phyloP scores from a whole-genome alignment of 35 echinoderm and acorn worm species.

The Heliocidaris tuberculata region DNA sequence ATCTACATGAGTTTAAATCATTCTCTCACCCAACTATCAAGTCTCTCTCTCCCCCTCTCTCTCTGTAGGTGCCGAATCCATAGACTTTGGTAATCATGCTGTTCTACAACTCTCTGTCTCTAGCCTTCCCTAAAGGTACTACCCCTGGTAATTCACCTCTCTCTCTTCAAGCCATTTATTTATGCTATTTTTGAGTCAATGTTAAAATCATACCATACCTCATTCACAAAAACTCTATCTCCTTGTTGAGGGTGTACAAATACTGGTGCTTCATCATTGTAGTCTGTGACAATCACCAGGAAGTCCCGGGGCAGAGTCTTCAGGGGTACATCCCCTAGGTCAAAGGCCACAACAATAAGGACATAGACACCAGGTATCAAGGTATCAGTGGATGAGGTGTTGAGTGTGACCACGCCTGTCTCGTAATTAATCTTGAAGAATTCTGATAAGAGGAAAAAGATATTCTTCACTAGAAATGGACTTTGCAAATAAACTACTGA shows the following conservation, averaged over 20 bases:
- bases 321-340: conserved; percentile 26
- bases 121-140: too few relatives aligned
- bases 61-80: too few relatives aligned
- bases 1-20: too few relatives aligned
- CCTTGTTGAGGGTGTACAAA: conserved; percentile 45
- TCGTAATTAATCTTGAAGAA: conserved; percentile 46
- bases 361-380: conserved; percentile 38
- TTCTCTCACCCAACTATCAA: too few relatives aligned
- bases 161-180: too few relatives aligned
- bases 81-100: too few relatives aligned
- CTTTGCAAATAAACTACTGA: too few relatives aligned
- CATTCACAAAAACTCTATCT: conserved; percentile 31
- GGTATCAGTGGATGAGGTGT: not conserved
- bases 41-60: too few relatives aligned
- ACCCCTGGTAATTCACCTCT: too few relatives aligned
- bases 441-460: not conserved
- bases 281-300: conserved; percentile 43
- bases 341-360: conserved; percentile 33
- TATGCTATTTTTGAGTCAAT: too few relatives aligned
- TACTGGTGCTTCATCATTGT: conserved; percentile 62
- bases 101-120: too few relatives aligned
- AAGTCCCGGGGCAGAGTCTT: not conserved
- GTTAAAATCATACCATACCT: conserved; percentile 41
- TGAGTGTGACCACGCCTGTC: conserved; percentile 42
- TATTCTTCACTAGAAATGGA: too few relatives aligned